Base-by-base conservation (phyloP, 2,113 vertebrate species). In the Heptranchias perlo region DNA sequence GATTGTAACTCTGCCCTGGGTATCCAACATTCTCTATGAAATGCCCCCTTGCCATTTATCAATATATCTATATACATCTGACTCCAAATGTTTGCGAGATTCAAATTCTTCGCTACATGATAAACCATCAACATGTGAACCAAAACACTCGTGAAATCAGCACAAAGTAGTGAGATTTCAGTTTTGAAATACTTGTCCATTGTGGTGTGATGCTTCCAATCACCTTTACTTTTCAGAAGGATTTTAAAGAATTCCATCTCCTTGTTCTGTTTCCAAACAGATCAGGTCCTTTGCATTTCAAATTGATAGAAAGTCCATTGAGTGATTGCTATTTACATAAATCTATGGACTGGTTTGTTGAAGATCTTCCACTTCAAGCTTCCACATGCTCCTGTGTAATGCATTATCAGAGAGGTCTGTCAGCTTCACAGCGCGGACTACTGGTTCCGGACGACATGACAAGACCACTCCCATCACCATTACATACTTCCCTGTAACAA, bases 381-480 rank as follows among this genome's bases (percentile, higher is more conserved):
- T 98, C 99, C 99, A 99, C 98, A 98, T 98, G 96, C 23, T 96
- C 64, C 98, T 97, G 89, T 99, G 98, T 61, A 98, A 0, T 0
- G 98, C 97, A 49, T 98, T 98, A 96, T 98, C 98, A 0, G 99
- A 99, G 21, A 99, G 98, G 96, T 99, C 98, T 0, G 98, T 98
- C 97, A 99, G 98, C 97, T 99, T 99, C 97, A 99, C 97, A 0
- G 98, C 99, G 95, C 98, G 98, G 73, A 99, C 97, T 96, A 98
- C 89, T 0, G 98, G 99, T 96, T 99, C 99, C 0, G 99, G 99
- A 96, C 97, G 98, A 96, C 98, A 97, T 3, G 97, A 97, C 96
- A 97, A 97, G 95, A 99, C 97, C 96, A 98, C 69, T 0, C 99
- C 99, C 99, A 99, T 99, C 96, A 99, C 98, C 99, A 99, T 99